phyloP scores from a whole-genome alignment of 2,888 invertebrate species.

The Lapara coniferarum region DNA sequence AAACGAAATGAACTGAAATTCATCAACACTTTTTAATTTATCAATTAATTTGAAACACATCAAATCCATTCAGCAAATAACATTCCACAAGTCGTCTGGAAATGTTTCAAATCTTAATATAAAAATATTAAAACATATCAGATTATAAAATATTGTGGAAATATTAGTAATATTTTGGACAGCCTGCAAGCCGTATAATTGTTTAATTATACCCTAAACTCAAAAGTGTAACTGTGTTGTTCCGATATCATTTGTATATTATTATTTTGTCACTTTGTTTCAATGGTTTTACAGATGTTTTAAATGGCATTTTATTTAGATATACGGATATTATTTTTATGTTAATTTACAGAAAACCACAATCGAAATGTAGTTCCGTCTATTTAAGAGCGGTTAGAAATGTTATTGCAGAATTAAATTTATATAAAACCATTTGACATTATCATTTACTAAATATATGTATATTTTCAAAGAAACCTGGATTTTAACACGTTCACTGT shows the following conservation, averaged over 20 bases:
- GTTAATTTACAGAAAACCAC: slow-evolving; percentile 6
- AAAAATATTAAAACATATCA: background rate
- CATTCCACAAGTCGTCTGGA: slow-evolving; percentile 10
- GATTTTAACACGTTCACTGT: no score
- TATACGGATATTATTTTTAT: background rate
- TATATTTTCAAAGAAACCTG: no score
- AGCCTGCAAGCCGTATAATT: background rate
- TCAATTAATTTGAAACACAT: background rate
- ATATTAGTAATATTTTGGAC: background rate
- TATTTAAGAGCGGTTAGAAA: slow-evolving; percentile 13
- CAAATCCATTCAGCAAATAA: background rate
- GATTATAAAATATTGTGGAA: background rate
- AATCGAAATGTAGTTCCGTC: slow-evolving; percentile 10
- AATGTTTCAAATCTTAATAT: background rate
- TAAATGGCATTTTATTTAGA: background rate
- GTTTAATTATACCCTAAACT: background rate
- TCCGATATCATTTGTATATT: background rate
- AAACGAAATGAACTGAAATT: background rate
- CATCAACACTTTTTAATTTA: background rate
- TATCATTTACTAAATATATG: background rate
- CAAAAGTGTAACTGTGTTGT: background rate
- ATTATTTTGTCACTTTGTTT: background rate
- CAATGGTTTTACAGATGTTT: slow-evolving; percentile 1
- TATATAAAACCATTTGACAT: slow-evolving; percentile 4
- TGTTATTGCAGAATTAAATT: slow-evolving; percentile 15